These are phyloP conservation scores for Magallana angulata DNA, from an alignment of 1,140 invertebrate genomes.

Conservation along the genomic window DNA sequence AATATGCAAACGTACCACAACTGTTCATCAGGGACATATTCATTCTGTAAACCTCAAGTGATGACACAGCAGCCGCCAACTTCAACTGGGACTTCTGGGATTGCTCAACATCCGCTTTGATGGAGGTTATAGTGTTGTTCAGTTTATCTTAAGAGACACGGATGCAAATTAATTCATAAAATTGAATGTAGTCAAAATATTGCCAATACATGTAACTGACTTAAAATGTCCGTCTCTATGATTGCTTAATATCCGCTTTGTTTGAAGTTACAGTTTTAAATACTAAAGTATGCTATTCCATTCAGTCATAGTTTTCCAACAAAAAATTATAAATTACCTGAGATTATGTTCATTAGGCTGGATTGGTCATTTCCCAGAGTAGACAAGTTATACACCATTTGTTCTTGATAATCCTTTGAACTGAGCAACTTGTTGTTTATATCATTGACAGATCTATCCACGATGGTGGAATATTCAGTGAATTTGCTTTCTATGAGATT, in stretches of 20 bases:
- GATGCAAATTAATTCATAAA: not conserved
- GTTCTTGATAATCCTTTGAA: not conserved
- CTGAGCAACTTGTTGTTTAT: not conserved
- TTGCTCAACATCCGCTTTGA: conserved; percentile 13
- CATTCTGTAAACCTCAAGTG: not conserved
- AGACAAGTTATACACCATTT: not conserved
- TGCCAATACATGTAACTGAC: no score
- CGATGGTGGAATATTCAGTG: not conserved
- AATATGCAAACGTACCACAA: not conserved
- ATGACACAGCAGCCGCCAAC: not conserved
- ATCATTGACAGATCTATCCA: not conserved
- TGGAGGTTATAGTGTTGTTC: not conserved
- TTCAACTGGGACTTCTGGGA: not conserved
- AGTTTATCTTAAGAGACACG: not conserved
- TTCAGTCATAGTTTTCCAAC: no score
- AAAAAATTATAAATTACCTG: not conserved
- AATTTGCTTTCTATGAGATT: not conserved
- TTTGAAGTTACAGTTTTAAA: not conserved
- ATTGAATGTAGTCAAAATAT: no score
- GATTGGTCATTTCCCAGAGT: not conserved
- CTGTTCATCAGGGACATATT: not conserved
- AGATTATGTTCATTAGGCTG: not conserved
- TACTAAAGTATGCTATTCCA: no score
- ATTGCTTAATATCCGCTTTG: not conserved
- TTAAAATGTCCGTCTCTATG: no score